Evolutionary conservation across 1,140 invertebrate genomes (phyloP).

Genomic region (Oncopodura yosiiana): DNA sequence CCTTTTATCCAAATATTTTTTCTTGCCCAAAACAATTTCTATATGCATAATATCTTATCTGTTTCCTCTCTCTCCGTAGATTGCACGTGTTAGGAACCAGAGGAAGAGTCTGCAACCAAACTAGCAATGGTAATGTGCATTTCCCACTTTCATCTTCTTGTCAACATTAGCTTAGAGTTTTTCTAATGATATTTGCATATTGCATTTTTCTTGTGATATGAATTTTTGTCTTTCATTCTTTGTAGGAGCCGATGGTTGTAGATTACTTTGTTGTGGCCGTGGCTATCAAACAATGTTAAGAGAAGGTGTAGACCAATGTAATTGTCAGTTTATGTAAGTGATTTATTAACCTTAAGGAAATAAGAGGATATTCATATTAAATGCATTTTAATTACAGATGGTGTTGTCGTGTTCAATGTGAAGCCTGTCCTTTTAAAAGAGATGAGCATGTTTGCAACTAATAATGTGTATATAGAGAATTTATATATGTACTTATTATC

Average conservation of each 20-base stretch:
- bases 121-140: conserved; percentile 62
- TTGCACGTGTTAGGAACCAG: conserved; percentile 72
- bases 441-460: conserved; percentile 81
- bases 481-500: too few species aligned
- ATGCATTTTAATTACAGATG: too few species aligned
- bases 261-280: conserved; percentile 77
- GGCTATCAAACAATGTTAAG: conserved; percentile 79
- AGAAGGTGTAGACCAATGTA: conserved; percentile 79
- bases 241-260: conserved; percentile 75
- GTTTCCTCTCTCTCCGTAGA: conserved; percentile 39
- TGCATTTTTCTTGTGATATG: too few species aligned
- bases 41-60: not conserved
- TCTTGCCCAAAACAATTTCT: not conserved
- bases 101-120: conserved; percentile 71
- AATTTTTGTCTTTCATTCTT: too few species aligned
- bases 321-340: conserved; percentile 62
- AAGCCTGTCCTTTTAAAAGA: conserved; percentile 64
- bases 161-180: too few species aligned
- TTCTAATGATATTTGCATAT: too few species aligned
- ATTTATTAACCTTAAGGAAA: not conserved
- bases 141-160: conserved; percentile 35
- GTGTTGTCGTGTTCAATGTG: conserved; percentile 85
- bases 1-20: too few species aligned
- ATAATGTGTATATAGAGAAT: too few species aligned
- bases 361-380: not conserved